phyloP scores from a whole-genome alignment of 2,113 vertebrate species.

The Pseudopipra pipra region DNA sequence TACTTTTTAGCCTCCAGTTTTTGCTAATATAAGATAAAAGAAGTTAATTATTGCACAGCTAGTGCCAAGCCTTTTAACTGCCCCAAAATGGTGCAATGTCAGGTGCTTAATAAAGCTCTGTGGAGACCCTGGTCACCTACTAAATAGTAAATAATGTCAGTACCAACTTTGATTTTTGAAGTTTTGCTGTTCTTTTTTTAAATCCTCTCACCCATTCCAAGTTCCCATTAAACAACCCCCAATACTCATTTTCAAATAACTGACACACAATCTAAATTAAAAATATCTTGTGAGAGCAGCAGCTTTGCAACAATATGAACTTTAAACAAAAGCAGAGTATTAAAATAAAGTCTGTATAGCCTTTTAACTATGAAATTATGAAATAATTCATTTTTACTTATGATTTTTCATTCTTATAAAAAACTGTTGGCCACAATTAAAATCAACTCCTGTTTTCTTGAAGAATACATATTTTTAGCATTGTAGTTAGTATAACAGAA shows the following conservation, averaged over 20 bases:
- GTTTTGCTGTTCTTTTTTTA: background rate
- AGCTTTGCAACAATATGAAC: background rate
- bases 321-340: background rate
- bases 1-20: background rate
- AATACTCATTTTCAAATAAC: background rate
- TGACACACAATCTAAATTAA: background rate
- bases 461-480: background rate
- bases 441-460: background rate
- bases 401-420: conserved; percentile 1
- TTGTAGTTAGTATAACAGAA: background rate
- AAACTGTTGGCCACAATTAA: background rate
- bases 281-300: background rate
- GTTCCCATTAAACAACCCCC: background rate
- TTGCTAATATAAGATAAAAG: background rate
- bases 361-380: background rate
- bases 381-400: background rate
- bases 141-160: background rate
- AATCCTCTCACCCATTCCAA: background rate
- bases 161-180: background rate
- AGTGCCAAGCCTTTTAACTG: background rate
- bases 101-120: background rate
- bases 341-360: background rate
- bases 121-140: background rate
- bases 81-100: background rate
- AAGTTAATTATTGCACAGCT: background rate